phyloP scores from a whole-genome alignment of 1,140 invertebrate species.

The Phymastichus coffea region DNA sequence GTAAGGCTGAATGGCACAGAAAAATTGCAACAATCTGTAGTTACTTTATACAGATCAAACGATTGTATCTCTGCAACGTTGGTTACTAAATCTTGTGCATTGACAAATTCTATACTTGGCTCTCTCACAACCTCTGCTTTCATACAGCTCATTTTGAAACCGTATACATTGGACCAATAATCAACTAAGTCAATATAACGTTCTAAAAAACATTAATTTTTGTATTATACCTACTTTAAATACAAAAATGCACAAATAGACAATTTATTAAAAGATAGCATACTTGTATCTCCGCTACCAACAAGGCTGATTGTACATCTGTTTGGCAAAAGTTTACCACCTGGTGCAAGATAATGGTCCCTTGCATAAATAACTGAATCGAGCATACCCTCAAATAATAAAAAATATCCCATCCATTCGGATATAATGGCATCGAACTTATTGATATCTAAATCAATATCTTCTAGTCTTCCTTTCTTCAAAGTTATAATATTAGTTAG shows the following conservation, averaged over 20 bases:
- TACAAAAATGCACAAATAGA: background rate
- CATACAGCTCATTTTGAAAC: slow-evolving; percentile 95
- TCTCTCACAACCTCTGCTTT: slow-evolving; percentile 85
- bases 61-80: slow-evolving; percentile 65
- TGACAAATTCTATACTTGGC: slow-evolving; percentile 84
- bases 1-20: slow-evolving; percentile 73
- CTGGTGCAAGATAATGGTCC: slow-evolving; percentile 85
- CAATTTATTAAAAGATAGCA: slow-evolving; percentile 30
- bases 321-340: slow-evolving; percentile 84
- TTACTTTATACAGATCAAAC: slow-evolving; percentile 82
- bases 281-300: slow-evolving; percentile 85
- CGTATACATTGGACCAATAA: slow-evolving; percentile 97
- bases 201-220: slow-evolving; percentile 51
- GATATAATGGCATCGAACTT: slow-evolving; percentile 97
- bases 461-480: slow-evolving; percentile 87
- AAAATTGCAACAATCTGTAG: slow-evolving; percentile 80
- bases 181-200: slow-evolving; percentile 72
- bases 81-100: slow-evolving; percentile 76
- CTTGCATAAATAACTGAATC: slow-evolving; percentile 88
- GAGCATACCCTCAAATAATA: slow-evolving; percentile 97
- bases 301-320: slow-evolving; percentile 85
- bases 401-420: slow-evolving; percentile 99
- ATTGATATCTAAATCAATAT: slow-evolving; percentile 74
- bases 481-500: slow-evolving; percentile 74
- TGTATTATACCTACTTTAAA: background rate